Conservation (phyloP, 2,797 vertebrate genomes). For the Setipinna tenuifilis region DNA sequence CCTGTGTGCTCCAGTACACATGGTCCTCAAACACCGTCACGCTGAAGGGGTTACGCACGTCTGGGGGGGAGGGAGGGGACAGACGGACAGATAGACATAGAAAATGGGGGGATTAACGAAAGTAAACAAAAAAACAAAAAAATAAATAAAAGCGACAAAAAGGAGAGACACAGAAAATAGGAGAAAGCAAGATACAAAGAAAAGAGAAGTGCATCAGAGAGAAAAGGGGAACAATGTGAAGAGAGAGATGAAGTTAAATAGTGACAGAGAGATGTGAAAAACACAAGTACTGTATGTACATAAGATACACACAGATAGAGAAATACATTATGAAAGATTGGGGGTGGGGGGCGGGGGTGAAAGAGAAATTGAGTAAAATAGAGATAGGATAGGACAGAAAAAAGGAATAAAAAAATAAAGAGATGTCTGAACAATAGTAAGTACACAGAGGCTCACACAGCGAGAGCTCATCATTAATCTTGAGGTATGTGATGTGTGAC, state of each 20-base stretch:
- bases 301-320: no score
- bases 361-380: not conserved
- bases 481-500: not conserved
- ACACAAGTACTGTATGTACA: no score
- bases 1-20: constrained; percentile 89
- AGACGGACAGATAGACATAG: not conserved
- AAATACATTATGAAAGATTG: no score
- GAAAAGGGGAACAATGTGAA: not conserved
- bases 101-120: not conserved
- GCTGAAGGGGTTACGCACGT: constrained; percentile 83
- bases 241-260: not conserved
- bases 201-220: not conserved
- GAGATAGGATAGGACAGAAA: not conserved
- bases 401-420: not conserved
- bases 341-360: not conserved
- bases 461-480: not conserved
- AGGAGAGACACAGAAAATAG: not conserved
- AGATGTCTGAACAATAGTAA: not conserved
- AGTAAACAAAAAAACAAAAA: not conserved
- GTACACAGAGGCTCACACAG: not conserved
- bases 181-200: not conserved
- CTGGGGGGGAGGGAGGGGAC: constrained; percentile 47
- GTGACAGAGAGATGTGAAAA: not conserved
- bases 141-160: not conserved
- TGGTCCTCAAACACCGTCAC: constrained; percentile 90